phyloP scores from a whole-genome alignment of 2,113 vertebrate genomes.

The Epinephelus fuscoguttatus region DNA sequence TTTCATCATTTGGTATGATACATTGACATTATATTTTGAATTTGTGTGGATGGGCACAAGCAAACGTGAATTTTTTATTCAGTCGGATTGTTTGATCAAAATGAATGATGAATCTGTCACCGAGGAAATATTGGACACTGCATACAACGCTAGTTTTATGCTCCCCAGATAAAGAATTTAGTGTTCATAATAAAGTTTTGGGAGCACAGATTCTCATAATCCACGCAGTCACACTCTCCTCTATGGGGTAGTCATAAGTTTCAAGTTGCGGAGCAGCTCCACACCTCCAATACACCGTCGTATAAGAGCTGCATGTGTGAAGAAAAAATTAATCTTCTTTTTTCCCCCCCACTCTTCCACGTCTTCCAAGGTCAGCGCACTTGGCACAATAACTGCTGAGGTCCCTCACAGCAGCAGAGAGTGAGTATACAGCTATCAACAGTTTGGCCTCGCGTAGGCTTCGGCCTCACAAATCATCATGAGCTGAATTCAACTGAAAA shows the following conservation, averaged over 20 bases:
- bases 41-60: not conserved
- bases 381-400: slow-evolving; percentile 56
- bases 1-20: not conserved
- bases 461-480: slow-evolving; percentile 56
- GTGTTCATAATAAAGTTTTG: not conserved
- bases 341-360: not conserved
- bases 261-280: slow-evolving; percentile 2
- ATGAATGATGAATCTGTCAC: not conserved
- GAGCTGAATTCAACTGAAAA: slow-evolving; percentile 40
- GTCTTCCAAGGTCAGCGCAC: slow-evolving; percentile 46
- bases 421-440: slow-evolving; percentile 59
- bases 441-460: slow-evolving; percentile 49
- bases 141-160: not conserved
- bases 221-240: not conserved
- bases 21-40: not conserved
- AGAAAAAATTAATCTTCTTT: not conserved
- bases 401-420: slow-evolving; percentile 44
- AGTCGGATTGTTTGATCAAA: not conserved
- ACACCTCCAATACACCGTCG: not conserved
- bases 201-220: not conserved
- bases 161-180: not conserved
- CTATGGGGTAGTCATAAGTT: not conserved
- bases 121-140: not conserved
- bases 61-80: not conserved
- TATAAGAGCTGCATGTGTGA: not conserved